phyloP scores from a whole-genome alignment of 2,113 vertebrate genomes.

The Sakesphorus luctuosus region DNA sequence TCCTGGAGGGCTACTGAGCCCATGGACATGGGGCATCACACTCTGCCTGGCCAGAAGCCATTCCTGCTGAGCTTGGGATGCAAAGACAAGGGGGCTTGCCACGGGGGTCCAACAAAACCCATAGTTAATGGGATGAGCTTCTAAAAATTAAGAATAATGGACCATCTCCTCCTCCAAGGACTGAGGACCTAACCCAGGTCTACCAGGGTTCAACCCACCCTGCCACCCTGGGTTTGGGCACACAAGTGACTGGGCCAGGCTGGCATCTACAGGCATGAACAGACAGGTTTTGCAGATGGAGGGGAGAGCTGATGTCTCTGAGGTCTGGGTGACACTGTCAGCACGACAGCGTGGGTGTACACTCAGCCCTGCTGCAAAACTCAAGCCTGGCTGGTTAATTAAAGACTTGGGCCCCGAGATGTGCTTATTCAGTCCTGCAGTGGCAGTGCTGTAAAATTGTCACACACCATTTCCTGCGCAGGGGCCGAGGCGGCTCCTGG shows the following conservation, averaged over 20 bases:
- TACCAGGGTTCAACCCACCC: neutral
- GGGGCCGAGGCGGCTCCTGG: neutral
- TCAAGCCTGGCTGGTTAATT: neutral
- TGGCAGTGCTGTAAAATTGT: neutral
- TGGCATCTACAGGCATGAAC: rapidly evolving
- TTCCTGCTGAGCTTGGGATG: neutral
- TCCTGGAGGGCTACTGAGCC: neutral
- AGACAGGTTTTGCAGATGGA: neutral
- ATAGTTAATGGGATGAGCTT: neutral
- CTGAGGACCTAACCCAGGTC: rapidly evolving
- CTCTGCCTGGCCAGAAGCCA: rapidly evolving
- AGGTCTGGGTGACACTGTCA: neutral
- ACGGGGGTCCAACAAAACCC: rapidly evolving
- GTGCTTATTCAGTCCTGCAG: neutral
- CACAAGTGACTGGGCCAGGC: neutral
- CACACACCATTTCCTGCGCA: neutral
- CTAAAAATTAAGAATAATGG: neutral
- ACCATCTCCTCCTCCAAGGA: neutral
- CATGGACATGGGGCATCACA: rapidly evolving
- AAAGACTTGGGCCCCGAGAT: neutral
- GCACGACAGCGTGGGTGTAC: neutral
- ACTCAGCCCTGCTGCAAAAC: neutral
- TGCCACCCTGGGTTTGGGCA: neutral
- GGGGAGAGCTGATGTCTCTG: neutral
- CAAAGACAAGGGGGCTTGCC: neutral